These are phyloP conservation scores for Arenaria interpres DNA, from an alignment of 2,113 vertebrate genomes.

Conservation along the genomic window DNA sequence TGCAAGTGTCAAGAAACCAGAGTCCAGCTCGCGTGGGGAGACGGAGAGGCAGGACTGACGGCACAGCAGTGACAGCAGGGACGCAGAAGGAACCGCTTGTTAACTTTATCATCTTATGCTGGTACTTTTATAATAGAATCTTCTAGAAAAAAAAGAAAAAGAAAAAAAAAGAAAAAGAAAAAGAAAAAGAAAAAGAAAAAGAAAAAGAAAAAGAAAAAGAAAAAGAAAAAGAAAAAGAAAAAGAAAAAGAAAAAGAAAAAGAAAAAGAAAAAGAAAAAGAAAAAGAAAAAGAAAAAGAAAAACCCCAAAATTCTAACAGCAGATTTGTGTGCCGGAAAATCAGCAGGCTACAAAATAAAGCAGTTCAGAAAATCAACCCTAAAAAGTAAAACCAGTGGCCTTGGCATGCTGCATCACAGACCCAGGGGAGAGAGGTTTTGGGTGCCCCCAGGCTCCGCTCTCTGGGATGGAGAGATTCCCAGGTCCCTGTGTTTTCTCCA, in stretches of 20 bases:
- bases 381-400: neutral
- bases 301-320: neutral
- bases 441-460: neutral
- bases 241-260: neutral
- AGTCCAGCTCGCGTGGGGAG: rapidly evolving
- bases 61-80: rapidly evolving
- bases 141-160: neutral
- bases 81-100: rapidly evolving
- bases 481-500: neutral
- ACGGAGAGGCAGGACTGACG: rapidly evolving
- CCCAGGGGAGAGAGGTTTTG: neutral
- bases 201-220: neutral
- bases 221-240: neutral
- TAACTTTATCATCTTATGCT: rapidly evolving
- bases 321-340: neutral
- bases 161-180: too few species aligned
- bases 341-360: neutral
- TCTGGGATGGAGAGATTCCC: neutral
- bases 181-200: too few species aligned
- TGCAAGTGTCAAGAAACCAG: neutral
- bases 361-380: neutral
- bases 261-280: neutral
- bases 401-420: rapidly evolving
- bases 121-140: too few species aligned
- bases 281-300: too few species aligned